Base-by-base conservation (phyloP, 2,888 invertebrate genomes). In the Diarsia mendica region DNA sequence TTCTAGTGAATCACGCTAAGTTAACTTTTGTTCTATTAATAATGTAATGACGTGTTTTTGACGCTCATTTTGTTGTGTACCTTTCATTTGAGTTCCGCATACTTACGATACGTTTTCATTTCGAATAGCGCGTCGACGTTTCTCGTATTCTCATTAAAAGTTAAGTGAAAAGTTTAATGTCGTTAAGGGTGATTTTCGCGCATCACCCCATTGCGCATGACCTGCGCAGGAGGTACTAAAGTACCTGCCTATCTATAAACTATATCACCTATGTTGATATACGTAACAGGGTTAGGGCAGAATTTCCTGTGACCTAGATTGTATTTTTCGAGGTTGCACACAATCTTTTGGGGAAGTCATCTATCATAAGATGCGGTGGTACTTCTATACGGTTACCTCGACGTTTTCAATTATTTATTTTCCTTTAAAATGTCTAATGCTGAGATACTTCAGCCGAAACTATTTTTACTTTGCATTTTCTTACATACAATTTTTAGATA, bases 301-400 rank as follows among this genome's bases (percentile, higher is more conserved):
- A 92, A 90, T 91, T 93, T 93, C 91, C 92, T 92, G 88, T 92
- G 93, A 93, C 94, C 93, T 92, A 93, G 90, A 94, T 94, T 92
- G 92, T 91, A 90, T 92, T 87, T 79, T 80, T 73, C 77, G 80
- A 80, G 81, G 82, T 82, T 77, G 75, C 80, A 81, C 75, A 63
- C 65, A 68, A 84, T 86, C 86, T 84, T 78, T 77, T n/a, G 66
- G 77, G 85, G 86, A 86, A 87, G 87, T 85, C 88, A 80, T 90
- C 80, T 87, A 88, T 90, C 88, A 86, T 78, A 85, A 58, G 73
- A 89, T 85, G 74, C 76, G 80, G 74, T 77, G 72, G 76, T 82
- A 77, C 70, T 77, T 75, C 58, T 44, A 65, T 46, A 73, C 60
- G 60, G 53, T 69, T 67, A 20, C 60, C 46, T 66, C 20, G n/a